Percentiles rank a stretch among this genome's conserved stretches.
Conservation (phyloP, 2,888 invertebrate species). For the Leptogaster cylindrica region DNA sequence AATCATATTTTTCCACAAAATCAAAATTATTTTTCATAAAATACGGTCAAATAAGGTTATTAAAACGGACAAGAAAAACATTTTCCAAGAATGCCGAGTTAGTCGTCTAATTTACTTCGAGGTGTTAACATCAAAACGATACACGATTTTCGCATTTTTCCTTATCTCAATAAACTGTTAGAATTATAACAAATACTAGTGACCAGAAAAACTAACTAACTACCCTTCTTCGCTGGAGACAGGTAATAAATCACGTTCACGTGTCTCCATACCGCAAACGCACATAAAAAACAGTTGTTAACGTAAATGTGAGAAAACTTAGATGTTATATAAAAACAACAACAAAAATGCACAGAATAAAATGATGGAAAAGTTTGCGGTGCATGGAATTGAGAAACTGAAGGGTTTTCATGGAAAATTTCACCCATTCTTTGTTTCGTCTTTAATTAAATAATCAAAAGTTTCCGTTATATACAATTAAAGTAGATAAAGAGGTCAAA, state of each 20-base stretch:
- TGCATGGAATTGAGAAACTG: too few species aligned
- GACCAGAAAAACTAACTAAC: background rate
- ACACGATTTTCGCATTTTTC: too few species aligned
- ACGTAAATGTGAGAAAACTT: background rate
- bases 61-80: too few species aligned
- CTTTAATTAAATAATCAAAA: background rate
- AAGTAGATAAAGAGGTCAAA: background rate
- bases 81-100: too few species aligned
- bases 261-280: slow-evolving; percentile 12
- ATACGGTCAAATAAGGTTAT: too few species aligned
- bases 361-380: background rate
- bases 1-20: too few species aligned
- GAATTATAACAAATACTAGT: background rate
- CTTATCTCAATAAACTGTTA: background rate
- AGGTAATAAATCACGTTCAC: slow-evolving; percentile 16
- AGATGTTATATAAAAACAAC: too few species aligned
- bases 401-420: too few species aligned
- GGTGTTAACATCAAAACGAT: too few species aligned
- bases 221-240: slow-evolving; percentile 1
- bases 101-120: too few species aligned
- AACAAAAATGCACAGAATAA: background rate
- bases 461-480: background rate
- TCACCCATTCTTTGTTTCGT: background rate
- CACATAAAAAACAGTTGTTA: background rate
- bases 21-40: too few species aligned